Evolutionary conservation across 2,113 vertebrate species (phyloP).

Genomic region (Herpetotheres cachinnans): DNA sequence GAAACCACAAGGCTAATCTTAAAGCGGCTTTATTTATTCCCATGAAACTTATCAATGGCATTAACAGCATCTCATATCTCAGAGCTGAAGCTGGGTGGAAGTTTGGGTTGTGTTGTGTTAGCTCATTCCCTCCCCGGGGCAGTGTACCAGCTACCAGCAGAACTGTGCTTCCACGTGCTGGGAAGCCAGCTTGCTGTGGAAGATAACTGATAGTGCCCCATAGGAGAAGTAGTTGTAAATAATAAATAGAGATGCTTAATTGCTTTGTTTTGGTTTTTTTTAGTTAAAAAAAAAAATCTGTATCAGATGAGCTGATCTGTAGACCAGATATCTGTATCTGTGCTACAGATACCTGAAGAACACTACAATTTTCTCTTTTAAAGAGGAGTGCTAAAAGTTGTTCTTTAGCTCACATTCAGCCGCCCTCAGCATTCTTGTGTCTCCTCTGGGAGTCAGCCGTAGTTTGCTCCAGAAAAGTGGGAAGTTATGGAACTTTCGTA

Average conservation of each 20-base stretch:
- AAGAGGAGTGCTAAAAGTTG: not conserved
- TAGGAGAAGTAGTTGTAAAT: not conserved
- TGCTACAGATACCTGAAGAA: not conserved
- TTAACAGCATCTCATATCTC: not conserved
- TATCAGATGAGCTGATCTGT: not conserved
- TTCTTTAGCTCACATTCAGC: not conserved
- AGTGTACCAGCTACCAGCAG: not conserved
- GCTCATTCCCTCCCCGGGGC: not conserved
- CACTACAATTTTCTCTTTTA: not conserved
- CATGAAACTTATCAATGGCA: not conserved
- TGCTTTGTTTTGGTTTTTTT: not conserved
- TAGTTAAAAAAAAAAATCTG: too few species aligned
- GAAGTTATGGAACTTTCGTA: not conserved
- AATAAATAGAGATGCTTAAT: not conserved
- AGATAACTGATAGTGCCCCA: not conserved
- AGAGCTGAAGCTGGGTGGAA: not conserved
- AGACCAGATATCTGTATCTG: not conserved
- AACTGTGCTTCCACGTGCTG: not conserved
- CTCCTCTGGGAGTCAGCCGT: not conserved
- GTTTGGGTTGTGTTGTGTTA: not conserved
- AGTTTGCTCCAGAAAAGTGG: not conserved
- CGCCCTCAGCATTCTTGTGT: not conserved
- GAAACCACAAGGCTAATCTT: not conserved
- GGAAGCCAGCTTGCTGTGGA: not conserved
- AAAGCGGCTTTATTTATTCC: not conserved